Base-by-base conservation (phyloP, 2,888 invertebrate genomes). In the Epinotia demarniana region DNA sequence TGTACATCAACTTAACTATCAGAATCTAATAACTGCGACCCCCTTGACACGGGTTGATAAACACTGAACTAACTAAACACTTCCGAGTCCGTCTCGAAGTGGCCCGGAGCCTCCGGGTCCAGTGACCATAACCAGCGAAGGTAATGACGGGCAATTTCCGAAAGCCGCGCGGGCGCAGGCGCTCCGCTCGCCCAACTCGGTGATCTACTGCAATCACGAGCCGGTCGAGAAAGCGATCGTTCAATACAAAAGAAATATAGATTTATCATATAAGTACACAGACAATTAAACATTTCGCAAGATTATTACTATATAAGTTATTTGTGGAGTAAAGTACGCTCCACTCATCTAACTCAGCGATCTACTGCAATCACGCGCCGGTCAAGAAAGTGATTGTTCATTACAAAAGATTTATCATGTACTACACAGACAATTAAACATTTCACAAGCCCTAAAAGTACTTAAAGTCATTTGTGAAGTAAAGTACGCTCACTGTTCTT, bases 131-230 rank as follows among this genome's bases (percentile, higher is more conserved):
- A 88, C 83, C 83, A 86, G 84, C 79, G 80, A 73, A 72, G 75
- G 81, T 90, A 90, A 90, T 90, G 89, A 88, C 85, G 86, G 85
- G 83, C 87, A 89, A 88, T 90, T 90, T 87, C 83, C 83, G 84
- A 87, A 86, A 83, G 83, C 85, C 82, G 53, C 53, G 12, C 49
- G 6, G 81, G 83, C 74, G 81, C 81, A n/a, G 62, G 71, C 72
- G 58, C 73, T 49, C 46, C 63, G 46, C 74, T 46, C 53, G 58
- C 18, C 18, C 61, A 46, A 23, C 63, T 27, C 64, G 64, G 73
- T 74, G 74, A 74, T 74, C 69, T 74, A 69, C 63, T 33, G 63
- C 63, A 33, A 68, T 73, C 74, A 69, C 69, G 57, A 58, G 69
- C 9, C 57, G 53, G 27, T 46, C 64, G 64, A 49, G 69, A 70